Conservation (phyloP, 2,888 invertebrate genomes). For the Eurytoma californica region DNA sequence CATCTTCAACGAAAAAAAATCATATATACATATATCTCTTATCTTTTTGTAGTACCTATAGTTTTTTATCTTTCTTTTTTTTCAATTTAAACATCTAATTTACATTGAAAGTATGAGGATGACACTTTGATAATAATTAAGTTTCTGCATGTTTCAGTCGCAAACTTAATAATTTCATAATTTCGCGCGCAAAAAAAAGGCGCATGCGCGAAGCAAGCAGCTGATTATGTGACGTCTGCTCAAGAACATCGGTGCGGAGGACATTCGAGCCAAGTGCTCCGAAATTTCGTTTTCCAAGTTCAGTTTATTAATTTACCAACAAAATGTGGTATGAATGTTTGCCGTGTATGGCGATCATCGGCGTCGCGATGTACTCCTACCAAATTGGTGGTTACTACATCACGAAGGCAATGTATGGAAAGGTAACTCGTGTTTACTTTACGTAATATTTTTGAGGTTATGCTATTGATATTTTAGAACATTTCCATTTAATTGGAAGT, state of each 20-base stretch:
- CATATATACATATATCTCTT: too few species aligned
- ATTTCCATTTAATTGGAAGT: background rate
- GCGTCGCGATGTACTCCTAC: conserved; percentile 31
- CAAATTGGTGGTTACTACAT: conserved; percentile 42
- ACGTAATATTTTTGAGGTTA: conserved; percentile 49
- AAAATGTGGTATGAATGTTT: conserved; percentile 68
- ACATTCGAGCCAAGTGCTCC: conserved; percentile 1
- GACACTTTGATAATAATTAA: background rate
- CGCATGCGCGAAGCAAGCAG: background rate
- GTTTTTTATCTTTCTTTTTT: too few species aligned
- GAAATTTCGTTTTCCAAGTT: conserved; percentile 38
- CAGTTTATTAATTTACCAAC: conserved; percentile 5
- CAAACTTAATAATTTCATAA: background rate
- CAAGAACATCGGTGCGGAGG: background rate
- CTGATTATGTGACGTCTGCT: background rate
- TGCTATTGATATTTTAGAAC: background rate
- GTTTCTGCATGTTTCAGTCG: background rate
- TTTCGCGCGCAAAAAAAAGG: background rate
- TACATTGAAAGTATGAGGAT: too few species aligned
- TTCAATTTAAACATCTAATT: too few species aligned
- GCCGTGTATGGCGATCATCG: conserved; percentile 59
- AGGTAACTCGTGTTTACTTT: conserved; percentile 52
- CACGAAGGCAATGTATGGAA: conserved; percentile 55
- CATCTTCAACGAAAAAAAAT: too few species aligned
- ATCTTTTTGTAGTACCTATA: too few species aligned